Conservation (phyloP, 2,888 invertebrate genomes). For the Tethea ocularis region DNA sequence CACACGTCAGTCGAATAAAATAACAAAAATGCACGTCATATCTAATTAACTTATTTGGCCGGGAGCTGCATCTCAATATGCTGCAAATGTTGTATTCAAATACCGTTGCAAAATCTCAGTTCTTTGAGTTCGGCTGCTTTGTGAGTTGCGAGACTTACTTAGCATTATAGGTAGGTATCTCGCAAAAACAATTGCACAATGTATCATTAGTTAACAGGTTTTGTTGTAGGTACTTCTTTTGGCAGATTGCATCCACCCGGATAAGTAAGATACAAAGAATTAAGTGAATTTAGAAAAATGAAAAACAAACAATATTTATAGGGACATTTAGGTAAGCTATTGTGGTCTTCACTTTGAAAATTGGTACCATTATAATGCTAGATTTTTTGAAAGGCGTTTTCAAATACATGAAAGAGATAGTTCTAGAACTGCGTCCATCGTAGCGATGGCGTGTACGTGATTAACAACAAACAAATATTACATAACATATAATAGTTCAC, state of each 20-base stretch:
- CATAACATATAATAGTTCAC: slow-evolving; percentile 35
- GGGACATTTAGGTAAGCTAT: too few species aligned
- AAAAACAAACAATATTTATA: too few species aligned
- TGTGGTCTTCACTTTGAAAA: too few species aligned
- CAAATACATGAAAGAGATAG: not conserved
- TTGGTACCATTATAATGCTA: too few species aligned
- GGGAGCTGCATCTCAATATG: slow-evolving; percentile 1
- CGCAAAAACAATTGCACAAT: slow-evolving; percentile 2
- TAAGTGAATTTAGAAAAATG: not conserved
- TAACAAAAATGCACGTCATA: not conserved
- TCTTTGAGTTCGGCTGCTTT: not conserved
- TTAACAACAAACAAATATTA: slow-evolving; percentile 17
- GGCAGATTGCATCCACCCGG: not conserved
- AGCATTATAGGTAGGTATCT: not conserved
- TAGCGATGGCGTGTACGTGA: not conserved
- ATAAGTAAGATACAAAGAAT: not conserved
- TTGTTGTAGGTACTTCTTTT: not conserved
- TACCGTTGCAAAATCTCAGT: slow-evolving; percentile 7
- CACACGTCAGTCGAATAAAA: not conserved
- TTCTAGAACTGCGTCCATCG: not conserved
- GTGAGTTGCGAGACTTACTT: not conserved
- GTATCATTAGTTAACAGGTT: not conserved
- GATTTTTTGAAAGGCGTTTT: too few species aligned
- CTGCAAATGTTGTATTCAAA: not conserved
- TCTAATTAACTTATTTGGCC: not conserved